Evolutionary conservation across 1,140 invertebrate species (phyloP).

Genomic region (Camponotus vicinus): DNA sequence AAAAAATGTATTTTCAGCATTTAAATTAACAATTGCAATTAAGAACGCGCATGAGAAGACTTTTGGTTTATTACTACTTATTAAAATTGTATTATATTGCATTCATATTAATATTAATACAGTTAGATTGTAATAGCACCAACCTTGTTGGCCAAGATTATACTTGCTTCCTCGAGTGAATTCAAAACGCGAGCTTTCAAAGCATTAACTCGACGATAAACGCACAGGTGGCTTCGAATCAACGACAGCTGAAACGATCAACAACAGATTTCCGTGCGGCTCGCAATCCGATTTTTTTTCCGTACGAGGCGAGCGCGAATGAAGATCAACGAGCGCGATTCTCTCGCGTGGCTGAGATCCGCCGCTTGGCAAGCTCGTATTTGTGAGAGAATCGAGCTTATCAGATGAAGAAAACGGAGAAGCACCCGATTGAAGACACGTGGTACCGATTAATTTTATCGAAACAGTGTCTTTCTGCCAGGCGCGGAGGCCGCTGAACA

Average conservation of each 20-base stretch:
- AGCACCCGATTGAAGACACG: constrained; percentile 75
- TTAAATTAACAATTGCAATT: background rate
- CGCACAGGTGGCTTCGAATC: constrained; percentile 27
- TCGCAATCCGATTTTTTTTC: constrained; percentile 43
- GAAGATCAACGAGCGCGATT: constrained; percentile 59
- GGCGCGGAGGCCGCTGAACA: constrained; percentile 17
- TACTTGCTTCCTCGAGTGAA: background rate
- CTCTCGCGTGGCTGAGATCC: constrained; percentile 37
- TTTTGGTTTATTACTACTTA: background rate
- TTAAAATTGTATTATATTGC: background rate
- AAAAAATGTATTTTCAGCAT: background rate
- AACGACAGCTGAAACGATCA: constrained; percentile 29
- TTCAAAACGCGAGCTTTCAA: background rate
- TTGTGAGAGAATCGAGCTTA: constrained; percentile 75
- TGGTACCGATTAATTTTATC: constrained; percentile 76
- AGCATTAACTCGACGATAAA: background rate
- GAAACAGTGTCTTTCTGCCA: constrained; percentile 54
- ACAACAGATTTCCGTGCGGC: constrained; percentile 14
- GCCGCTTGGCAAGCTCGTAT: constrained; percentile 55
- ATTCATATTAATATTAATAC: background rate
- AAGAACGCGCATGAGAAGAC: background rate
- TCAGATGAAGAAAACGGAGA: constrained; percentile 71
- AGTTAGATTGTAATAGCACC: background rate
- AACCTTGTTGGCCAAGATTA: background rate
- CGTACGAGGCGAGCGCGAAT: constrained; percentile 30